Evolutionary conservation across 2,797 vertebrate species (phyloP).

Genomic region (Betta splendens): DNA sequence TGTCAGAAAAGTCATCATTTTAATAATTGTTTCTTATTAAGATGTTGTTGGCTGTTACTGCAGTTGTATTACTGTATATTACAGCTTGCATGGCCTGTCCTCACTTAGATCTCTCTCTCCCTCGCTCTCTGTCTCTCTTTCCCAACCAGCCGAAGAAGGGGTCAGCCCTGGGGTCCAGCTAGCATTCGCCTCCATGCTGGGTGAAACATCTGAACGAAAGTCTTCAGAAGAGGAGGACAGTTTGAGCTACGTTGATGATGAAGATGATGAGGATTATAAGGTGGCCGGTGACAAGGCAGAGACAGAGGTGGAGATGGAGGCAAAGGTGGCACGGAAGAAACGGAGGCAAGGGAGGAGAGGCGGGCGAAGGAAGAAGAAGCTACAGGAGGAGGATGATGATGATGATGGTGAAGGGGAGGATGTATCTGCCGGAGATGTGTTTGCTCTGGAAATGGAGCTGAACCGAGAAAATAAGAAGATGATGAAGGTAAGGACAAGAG

Average conservation of each 20-base stretch:
- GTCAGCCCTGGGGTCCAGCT: constrained; percentile 92
- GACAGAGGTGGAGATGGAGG: constrained; percentile 21
- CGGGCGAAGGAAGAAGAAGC: constrained; percentile 69
- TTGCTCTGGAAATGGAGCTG: constrained; percentile 96
- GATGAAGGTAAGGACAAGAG: constrained; percentile 87
- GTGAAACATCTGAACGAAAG: constrained; percentile 70
- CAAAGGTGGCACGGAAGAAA: constrained; percentile 43
- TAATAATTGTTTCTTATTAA: too few species aligned
- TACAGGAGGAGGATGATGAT: constrained; percentile 67
- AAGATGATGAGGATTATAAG: constrained; percentile 83
- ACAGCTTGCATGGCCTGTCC: not conserved
- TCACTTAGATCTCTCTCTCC: not conserved
- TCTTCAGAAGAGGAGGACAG: constrained; percentile 82
- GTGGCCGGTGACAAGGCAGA: constrained; percentile 64
- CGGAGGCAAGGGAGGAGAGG: constrained; percentile 43
- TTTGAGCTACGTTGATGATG: constrained; percentile 78
- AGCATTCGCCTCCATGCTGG: constrained; percentile 94
- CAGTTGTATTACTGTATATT: too few species aligned
- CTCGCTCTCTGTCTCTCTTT: not conserved
- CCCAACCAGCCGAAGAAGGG: constrained; percentile 78
- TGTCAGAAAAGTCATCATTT: too few species aligned
- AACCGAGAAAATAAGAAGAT: constrained; percentile 97
- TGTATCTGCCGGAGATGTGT: constrained; percentile 91
- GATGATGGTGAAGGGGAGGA: constrained; percentile 71
- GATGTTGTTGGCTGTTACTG: too few species aligned